Evolutionary conservation across 2,888 invertebrate species (phyloP).

Genomic region (Parapristionchus giblindavisi): DNA sequence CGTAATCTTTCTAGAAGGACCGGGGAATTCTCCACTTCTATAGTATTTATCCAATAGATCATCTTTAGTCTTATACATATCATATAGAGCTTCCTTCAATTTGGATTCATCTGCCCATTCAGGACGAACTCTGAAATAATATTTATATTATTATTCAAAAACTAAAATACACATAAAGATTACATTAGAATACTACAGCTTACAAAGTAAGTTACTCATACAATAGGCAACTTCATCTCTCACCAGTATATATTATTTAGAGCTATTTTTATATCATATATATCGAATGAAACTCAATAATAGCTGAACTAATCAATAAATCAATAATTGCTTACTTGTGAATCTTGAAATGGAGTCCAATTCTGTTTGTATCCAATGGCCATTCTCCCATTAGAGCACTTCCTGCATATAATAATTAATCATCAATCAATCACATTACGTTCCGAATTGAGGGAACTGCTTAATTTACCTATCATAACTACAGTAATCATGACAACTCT

Average conservation of each 20-base stretch:
- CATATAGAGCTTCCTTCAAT: conserved; percentile 86
- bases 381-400: conserved; percentile 64
- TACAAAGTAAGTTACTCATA: too few species aligned
- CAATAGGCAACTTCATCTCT: too few species aligned
- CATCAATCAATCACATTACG: neutral
- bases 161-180: too few species aligned
- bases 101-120: conserved; percentile 77
- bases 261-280: too few species aligned
- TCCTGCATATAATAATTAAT: conserved; percentile 29
- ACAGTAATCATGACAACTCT: neutral
- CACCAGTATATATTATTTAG: too few species aligned
- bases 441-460: neutral
- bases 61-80: conserved; percentile 85
- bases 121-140: conserved; percentile 43
- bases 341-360: conserved; percentile 63
- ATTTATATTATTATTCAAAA: too few species aligned
- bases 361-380: conserved; percentile 51
- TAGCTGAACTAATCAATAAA: conserved; percentile 45
- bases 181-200: too few species aligned
- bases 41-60: conserved; percentile 62
- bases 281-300: too few species aligned
- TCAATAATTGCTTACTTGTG: conserved; percentile 45
- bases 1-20: too few species aligned
- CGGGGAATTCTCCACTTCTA: conserved; percentile 60
- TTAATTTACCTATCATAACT: neutral